Conservation (phyloP, 2,113 vertebrate species). For the Parotia lawesii region DNA sequence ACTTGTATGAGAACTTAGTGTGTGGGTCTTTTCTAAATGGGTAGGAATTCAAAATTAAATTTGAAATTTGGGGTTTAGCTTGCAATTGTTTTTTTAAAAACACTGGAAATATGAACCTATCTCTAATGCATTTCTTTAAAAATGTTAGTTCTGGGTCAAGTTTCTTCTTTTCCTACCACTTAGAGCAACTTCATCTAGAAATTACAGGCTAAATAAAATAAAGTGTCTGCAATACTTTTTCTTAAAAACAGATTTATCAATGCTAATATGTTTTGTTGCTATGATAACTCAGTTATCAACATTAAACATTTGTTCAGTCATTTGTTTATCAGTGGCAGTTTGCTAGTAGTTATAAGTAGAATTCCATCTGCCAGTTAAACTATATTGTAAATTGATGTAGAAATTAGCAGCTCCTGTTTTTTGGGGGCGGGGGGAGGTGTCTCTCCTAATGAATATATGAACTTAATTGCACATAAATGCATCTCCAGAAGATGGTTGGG, state of each 20-base stretch:
- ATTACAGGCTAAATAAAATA: not conserved
- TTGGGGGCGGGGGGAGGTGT: not conserved
- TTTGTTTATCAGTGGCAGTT: constrained; percentile 77
- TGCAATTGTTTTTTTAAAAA: not conserved
- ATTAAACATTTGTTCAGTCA: constrained; percentile 71
- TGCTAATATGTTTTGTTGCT: constrained; percentile 50
- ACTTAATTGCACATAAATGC: constrained; percentile 63
- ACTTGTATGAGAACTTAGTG: not conserved
- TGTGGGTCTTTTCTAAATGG: not conserved
- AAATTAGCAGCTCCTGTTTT: constrained; percentile 66
- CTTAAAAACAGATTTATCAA: constrained; percentile 34
- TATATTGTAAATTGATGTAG: constrained; percentile 57
- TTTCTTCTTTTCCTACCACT: not conserved
- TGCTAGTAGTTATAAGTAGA: constrained; percentile 78
- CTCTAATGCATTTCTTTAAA: not conserved
- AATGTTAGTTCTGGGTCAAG: not conserved
- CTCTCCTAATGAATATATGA: constrained; percentile 62
- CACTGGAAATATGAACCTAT: not conserved
- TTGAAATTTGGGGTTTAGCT: not conserved
- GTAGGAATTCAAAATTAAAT: not conserved
- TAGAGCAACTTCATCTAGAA: constrained; percentile 17
- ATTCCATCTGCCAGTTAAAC: constrained; percentile 76
- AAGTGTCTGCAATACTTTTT: constrained; percentile 18
- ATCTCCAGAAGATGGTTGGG: not conserved
- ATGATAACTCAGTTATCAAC: constrained; percentile 69